Evolutionary conservation across 2,797 vertebrate genomes (phyloP).

Genomic region (Cuniculus paca): DNA sequence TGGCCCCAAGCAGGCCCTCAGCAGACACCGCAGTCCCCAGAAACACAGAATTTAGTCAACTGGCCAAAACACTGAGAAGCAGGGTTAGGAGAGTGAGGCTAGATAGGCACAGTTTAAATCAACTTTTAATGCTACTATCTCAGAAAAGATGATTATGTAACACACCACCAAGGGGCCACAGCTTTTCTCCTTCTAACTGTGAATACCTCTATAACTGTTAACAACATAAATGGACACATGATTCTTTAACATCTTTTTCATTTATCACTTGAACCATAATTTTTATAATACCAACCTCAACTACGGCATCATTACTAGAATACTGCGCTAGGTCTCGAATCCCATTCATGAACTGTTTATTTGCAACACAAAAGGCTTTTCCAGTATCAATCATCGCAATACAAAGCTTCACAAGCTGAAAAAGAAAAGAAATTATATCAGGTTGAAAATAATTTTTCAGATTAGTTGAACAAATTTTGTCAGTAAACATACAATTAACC

Average conservation of each 20-base stretch:
- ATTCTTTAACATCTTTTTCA: not conserved
- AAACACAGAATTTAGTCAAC: not conserved
- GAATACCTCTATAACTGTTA: not conserved
- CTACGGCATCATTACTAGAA: constrained; percentile 95
- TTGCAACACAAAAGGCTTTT: constrained; percentile 97
- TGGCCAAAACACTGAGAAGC: not conserved
- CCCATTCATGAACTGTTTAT: constrained; percentile 98
- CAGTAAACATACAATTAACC: not conserved
- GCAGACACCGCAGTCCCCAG: not conserved
- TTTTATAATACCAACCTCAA: constrained; percentile 92
- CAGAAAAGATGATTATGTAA: not conserved
- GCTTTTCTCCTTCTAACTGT: constrained; percentile 37
- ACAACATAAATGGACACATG: not conserved
- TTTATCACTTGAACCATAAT: not conserved
- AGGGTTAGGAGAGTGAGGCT: not conserved
- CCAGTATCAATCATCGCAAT: constrained; percentile 99
- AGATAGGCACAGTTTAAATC: not conserved
- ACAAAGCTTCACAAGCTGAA: constrained; percentile 97
- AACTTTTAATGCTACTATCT: not conserved
- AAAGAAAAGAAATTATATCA: constrained; percentile 14
- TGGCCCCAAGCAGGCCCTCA: not conserved
- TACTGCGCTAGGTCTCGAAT: constrained; percentile 97
- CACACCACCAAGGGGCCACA: not conserved
- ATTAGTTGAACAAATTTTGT: not conserved
- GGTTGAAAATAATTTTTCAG: constrained; percentile 3